Percentiles rank a stretch among this genome's conserved stretches.
Evolutionary conservation across 2,113 vertebrate genomes (phyloP).

Genomic region (Neoarius graeffei): DNA sequence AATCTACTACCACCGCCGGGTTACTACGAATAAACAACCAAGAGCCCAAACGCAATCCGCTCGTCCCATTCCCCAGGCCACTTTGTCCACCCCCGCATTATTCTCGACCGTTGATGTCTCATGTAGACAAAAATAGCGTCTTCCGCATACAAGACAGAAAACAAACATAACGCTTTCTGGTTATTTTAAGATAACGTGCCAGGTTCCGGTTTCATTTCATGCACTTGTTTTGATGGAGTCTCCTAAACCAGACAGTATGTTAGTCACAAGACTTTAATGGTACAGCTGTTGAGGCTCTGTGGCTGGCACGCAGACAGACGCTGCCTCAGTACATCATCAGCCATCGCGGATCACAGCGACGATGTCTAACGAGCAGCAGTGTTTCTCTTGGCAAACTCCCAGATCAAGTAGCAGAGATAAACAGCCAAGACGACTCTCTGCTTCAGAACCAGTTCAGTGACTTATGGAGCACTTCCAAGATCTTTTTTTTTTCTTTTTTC

Average conservation of each 20-base stretch:
- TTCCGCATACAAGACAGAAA: not conserved
- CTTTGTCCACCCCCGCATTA: not conserved
- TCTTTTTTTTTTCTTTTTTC: too few relatives aligned
- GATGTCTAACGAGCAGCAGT: constrained; percentile 1
- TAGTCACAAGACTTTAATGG: constrained; percentile 32
- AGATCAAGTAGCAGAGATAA: not conserved
- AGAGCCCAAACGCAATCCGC: not conserved
- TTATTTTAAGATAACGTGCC: constrained; percentile 30
- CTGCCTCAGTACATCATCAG: constrained; percentile 26
- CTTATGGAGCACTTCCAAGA: not conserved
- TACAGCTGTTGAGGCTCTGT: not conserved
- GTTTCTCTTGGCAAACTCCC: not conserved
- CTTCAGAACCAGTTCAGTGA: not conserved
- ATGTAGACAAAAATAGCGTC: not conserved
- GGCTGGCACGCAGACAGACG: constrained; percentile 35
- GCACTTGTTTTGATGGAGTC: constrained; percentile 21
- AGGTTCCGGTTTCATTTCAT: constrained; percentile 17
- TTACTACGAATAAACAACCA: not conserved
- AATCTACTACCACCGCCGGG: not conserved
- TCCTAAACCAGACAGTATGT: constrained; percentile 15
- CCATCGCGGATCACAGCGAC: constrained; percentile 9
- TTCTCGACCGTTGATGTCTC: not conserved
- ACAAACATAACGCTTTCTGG: not conserved
- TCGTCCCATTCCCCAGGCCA: not conserved
- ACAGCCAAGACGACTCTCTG: not conserved